These are phyloP conservation scores for Artibeus jamaicensis DNA, from an alignment of 2,797 vertebrate genomes.

Conservation along the genomic window DNA sequence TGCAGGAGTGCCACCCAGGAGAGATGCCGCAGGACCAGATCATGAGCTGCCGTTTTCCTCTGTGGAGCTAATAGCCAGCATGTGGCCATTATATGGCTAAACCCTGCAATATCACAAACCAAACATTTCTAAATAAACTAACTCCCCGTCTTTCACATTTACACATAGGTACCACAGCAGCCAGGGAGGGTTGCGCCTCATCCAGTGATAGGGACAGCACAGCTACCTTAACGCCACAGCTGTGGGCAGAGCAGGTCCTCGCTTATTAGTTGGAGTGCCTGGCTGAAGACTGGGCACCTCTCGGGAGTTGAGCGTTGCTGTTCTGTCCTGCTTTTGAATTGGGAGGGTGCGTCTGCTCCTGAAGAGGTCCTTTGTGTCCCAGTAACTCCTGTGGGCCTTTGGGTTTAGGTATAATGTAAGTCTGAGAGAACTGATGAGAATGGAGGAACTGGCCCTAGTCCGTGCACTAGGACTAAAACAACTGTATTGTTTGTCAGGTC, in stretches of 20 bases:
- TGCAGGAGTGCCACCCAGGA: not conserved
- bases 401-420: not conserved
- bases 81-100: not conserved
- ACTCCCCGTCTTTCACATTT: not conserved
- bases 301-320: not conserved
- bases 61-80: not conserved
- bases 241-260: not conserved
- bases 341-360: not conserved
- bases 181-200: not conserved
- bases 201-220: not conserved
- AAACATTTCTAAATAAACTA: not conserved
- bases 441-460: not conserved
- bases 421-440: not conserved
- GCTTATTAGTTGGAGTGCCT: not conserved
- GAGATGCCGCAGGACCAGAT: not conserved
- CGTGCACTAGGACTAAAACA: constrained; percentile 9
- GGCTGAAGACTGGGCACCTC: not conserved
- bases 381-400: not conserved
- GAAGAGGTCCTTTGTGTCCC: not conserved
- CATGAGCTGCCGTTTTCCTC: not conserved
- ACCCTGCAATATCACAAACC: not conserved
- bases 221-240: not conserved
- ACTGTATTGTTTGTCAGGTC: constrained; percentile 10
- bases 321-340: not conserved
- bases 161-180: not conserved